phyloP scores from a whole-genome alignment of 2,888 invertebrate species.

The Andrena flavipes region DNA sequence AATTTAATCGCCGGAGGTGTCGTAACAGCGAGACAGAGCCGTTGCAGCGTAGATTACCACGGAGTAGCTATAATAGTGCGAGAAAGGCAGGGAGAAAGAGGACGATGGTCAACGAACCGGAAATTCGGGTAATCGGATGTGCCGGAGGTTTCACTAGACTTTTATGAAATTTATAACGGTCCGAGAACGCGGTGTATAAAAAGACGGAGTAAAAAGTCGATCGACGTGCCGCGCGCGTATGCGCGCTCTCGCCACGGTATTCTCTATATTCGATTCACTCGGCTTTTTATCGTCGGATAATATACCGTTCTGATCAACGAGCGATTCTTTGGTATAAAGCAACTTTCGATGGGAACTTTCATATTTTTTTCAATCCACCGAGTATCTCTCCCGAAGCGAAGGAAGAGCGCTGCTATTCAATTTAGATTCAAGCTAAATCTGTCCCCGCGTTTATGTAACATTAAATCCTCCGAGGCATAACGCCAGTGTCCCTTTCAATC shows the following conservation, averaged over 20 bases:
- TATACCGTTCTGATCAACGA: no score
- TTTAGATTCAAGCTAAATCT: no score
- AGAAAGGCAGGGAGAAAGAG: constrained; percentile 24
- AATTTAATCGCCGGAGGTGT: constrained; percentile 15
- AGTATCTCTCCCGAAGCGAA: no score
- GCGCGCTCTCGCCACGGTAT: constrained; percentile 10
- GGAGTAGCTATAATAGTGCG: constrained; percentile 22
- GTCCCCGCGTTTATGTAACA: no score
- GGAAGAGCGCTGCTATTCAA: no score
- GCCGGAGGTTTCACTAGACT: constrained; percentile 48
- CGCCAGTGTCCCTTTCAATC: no score
- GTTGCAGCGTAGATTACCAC: constrained; percentile 27
- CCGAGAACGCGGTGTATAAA: constrained; percentile 9
- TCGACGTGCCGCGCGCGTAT: constrained; percentile 24
- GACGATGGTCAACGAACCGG: constrained; percentile 49
- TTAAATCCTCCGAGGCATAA: no score
- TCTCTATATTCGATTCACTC: not conserved
- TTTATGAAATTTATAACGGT: constrained; percentile 55
- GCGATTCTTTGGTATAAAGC: not conserved
- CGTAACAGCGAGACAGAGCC: constrained; percentile 37
- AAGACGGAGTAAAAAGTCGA: constrained; percentile 39
- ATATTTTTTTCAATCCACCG: no score
- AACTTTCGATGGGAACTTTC: not conserved
- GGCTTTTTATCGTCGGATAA: not conserved
- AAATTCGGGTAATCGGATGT: constrained; percentile 66